These are phyloP conservation scores for Gonatopus flavifemur DNA, from an alignment of 1,140 invertebrate genomes.

Conservation along the genomic window DNA sequence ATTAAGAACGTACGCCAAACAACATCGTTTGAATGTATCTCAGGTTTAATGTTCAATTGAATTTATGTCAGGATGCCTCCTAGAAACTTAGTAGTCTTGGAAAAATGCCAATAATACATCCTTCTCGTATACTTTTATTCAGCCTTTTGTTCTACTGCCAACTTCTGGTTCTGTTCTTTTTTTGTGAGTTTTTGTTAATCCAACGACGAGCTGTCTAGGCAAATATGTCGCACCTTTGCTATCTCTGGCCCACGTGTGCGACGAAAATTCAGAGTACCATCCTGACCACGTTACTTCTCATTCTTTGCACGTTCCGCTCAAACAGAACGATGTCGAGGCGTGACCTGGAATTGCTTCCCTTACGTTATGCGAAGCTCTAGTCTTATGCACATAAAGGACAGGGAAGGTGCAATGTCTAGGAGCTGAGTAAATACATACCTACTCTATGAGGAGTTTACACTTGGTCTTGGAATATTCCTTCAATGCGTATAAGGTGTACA, in stretches of 20 bases:
- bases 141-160: too few relatives aligned
- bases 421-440: too few relatives aligned
- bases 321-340: slow-evolving; percentile 22
- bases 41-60: slow-evolving; percentile 41
- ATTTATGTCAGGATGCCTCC: slow-evolving; percentile 47
- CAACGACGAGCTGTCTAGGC: slow-evolving; percentile 20
- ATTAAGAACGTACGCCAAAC: too few relatives aligned
- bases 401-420: too few relatives aligned
- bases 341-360: slow-evolving; percentile 33
- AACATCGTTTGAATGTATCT: slow-evolving; percentile 44
- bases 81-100: slow-evolving; percentile 29
- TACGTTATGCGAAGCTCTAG: too few relatives aligned
- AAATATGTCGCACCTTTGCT: slow-evolving; percentile 24
- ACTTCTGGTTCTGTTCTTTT: neutral
- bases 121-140: too few relatives aligned
- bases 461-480: too few relatives aligned
- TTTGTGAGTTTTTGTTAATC: slow-evolving; percentile 14
- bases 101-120: slow-evolving; percentile 26
- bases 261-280: slow-evolving; percentile 7
- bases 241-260: slow-evolving; percentile 2
- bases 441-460: too few relatives aligned
- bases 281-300: slow-evolving; percentile 16
- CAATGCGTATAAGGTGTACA: too few relatives aligned
- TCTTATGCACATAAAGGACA: too few relatives aligned
- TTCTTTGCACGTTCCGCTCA: neutral